These are phyloP conservation scores for Lasioglossum morio DNA, from an alignment of 2,888 invertebrate species.

Conservation along the genomic window DNA sequence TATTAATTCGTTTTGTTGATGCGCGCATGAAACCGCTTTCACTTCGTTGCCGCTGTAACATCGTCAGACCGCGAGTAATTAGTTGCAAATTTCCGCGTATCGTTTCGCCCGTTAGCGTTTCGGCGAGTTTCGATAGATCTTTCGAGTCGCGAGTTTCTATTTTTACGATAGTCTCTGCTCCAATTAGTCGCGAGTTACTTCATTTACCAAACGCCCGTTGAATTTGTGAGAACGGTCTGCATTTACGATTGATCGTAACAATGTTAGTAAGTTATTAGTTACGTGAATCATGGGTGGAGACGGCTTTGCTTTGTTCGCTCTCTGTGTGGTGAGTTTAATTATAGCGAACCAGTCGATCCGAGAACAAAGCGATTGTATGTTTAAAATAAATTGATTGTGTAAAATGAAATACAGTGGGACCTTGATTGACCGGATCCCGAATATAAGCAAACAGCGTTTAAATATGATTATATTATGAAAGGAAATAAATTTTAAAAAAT, in stretches of 20 bases:
- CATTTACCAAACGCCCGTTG: background rate
- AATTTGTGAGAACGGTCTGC: background rate
- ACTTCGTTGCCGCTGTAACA: slow-evolving; percentile 33
- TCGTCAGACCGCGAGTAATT: slow-evolving; percentile 40
- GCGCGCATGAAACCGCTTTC: slow-evolving; percentile 60
- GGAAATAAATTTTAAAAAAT: no score
- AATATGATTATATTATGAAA: no score
- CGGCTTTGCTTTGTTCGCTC: background rate
- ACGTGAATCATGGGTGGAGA: background rate
- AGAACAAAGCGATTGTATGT: background rate
- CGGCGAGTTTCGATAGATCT: background rate
- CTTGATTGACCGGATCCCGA: no score
- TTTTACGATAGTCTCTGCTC: slow-evolving; percentile 1
- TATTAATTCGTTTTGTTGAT: slow-evolving; percentile 30
- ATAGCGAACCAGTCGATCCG: background rate
- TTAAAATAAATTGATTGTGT: background rate
- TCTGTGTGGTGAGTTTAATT: no score
- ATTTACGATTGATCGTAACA: background rate
- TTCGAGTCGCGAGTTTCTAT: slow-evolving; percentile 18
- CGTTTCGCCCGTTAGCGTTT: slow-evolving; percentile 24
- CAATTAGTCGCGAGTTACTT: slow-evolving; percentile 4
- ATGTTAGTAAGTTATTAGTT: background rate
- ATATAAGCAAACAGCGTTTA: no score
- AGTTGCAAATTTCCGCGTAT: slow-evolving; percentile 60
- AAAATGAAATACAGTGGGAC: background rate